Evolutionary conservation across 2,888 invertebrate genomes (phyloP), one percentile per base, ranked within the genome.

Genomic region (Rhagonycha lutea): DNA sequence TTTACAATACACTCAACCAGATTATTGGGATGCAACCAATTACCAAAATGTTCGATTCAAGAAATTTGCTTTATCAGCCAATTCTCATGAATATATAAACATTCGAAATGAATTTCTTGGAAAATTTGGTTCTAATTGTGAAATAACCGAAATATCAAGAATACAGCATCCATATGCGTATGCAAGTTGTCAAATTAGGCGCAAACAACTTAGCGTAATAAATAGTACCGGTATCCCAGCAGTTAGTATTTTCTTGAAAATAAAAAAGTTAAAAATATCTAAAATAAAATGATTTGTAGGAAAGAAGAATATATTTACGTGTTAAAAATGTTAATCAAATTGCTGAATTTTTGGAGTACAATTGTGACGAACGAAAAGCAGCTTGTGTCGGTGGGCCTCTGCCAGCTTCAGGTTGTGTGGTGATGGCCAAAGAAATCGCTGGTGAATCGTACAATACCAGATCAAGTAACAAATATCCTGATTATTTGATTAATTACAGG

Each of bases 111-210:
- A 67, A 23, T 72, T 67, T 23, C 1, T 11, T 24, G 12, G 10
- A 14, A 18, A 68, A 10, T 68, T 14, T 70, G 24, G 32, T 11
- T 14, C 29, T 0, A 10, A 0, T 2, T 18, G 18, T 11, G 28
- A 62, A n/a, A 7, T 70, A 8, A n/a, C 23, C 12, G 76, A 72
- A 68, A 76, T 79, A n/a, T 24, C 69, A 26, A 67, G 79, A 23
- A 70, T 79, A 2, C 79, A 79, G 62, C 77, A 79, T 72, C 78
- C 78, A 0, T 77, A 74, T 69, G 78, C 78, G 3, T 79, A 72
- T 69, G 74, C 72, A 4, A 69, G 77, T 61, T 79, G 67, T 61
- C 10, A 68, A 26, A 14, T 74, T 9, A 32, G 76, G 32, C 68
- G 74, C 26, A 69, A 76, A 26, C 72, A 76, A 18, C 14, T 47